These are phyloP conservation scores for Botrylloides violaceus DNA, from an alignment of 23 tunicate genomes.

Conservation along the genomic window DNA sequence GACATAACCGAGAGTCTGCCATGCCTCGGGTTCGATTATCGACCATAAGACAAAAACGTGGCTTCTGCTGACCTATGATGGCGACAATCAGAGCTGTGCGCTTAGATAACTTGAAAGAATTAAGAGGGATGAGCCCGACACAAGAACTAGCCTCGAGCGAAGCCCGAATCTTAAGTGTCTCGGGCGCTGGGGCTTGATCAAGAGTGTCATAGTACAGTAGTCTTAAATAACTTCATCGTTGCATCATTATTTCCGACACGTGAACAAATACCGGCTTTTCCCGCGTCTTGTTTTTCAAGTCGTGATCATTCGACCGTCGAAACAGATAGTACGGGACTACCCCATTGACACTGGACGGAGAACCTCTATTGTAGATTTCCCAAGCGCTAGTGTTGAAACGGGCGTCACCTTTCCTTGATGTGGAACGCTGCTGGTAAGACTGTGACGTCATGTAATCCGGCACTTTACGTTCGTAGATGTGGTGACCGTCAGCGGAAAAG, in stretches of 20 bases:
- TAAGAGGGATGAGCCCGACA: too few relatives aligned
- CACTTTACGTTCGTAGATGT: constrained; percentile 15
- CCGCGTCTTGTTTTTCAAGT: background rate
- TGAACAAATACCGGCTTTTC: constrained; percentile 44
- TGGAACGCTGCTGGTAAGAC: background rate
- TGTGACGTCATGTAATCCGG: constrained; percentile 13
- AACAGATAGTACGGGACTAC: constrained; percentile 37
- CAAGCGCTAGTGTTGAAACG: constrained; percentile 7
- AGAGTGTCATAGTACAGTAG: too few relatives aligned
- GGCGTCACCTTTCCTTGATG: constrained; percentile 4
- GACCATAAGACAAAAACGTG: too few relatives aligned
- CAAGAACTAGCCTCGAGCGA: too few relatives aligned
- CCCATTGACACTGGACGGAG: background rate
- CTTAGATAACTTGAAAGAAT: too few relatives aligned
- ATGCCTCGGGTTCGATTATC: too few relatives aligned
- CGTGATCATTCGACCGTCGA: constrained; percentile 25
- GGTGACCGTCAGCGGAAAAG: background rate
- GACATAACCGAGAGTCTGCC: too few relatives aligned
- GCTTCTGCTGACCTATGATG: too few relatives aligned
- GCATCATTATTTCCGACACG: constrained; percentile 37
- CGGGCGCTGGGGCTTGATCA: too few relatives aligned
- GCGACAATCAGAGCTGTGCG: too few relatives aligned
- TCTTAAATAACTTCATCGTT: constrained; percentile 1
- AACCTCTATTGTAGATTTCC: constrained; percentile 15
- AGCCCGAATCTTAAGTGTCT: too few relatives aligned